Conservation (phyloP, 2,888 invertebrate species). For the Drosophila tanythrix region DNA sequence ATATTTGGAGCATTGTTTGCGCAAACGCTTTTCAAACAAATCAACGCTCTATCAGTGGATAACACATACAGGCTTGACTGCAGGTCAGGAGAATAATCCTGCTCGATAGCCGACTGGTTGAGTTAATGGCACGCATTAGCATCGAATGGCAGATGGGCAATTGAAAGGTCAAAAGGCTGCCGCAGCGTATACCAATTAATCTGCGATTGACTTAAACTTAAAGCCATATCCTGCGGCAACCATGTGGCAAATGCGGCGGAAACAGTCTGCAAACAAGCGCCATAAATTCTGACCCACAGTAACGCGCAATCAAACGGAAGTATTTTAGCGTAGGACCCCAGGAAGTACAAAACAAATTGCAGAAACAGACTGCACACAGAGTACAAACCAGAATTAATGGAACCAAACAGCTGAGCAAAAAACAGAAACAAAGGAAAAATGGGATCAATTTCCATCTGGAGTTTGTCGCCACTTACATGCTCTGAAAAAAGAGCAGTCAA, state of each 20-base stretch:
- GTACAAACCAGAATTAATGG: slow-evolving; percentile 63
- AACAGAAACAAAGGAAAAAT: background rate
- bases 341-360: slow-evolving; percentile 76
- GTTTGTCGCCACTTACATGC: slow-evolving; percentile 35
- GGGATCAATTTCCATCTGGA: slow-evolving; percentile 13
- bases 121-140: slow-evolving; percentile 41
- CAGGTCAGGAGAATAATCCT: slow-evolving; percentile 32
- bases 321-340: slow-evolving; percentile 62
- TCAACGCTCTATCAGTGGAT: slow-evolving; percentile 39
- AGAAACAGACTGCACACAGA: slow-evolving; percentile 20
- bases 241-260: slow-evolving; percentile 73
- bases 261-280: slow-evolving; percentile 59
- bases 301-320: slow-evolving; percentile 70
- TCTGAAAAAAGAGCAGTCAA: background rate
- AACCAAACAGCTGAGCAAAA: slow-evolving; percentile 46
- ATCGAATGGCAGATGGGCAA: slow-evolving; percentile 8
- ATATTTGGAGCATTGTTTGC: slow-evolving; percentile 19
- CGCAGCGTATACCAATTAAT: slow-evolving; percentile 60
- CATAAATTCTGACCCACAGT: slow-evolving; percentile 68
- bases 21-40: slow-evolving; percentile 43
- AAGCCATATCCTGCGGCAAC: slow-evolving; percentile 42
- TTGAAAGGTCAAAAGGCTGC: slow-evolving; percentile 58
- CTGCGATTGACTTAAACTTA: slow-evolving; percentile 41
- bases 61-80: slow-evolving; percentile 23
- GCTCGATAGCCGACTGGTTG: slow-evolving; percentile 33